Evolutionary conservation across 2,113 vertebrate species (phyloP).

Genomic region (Gobius niger): DNA sequence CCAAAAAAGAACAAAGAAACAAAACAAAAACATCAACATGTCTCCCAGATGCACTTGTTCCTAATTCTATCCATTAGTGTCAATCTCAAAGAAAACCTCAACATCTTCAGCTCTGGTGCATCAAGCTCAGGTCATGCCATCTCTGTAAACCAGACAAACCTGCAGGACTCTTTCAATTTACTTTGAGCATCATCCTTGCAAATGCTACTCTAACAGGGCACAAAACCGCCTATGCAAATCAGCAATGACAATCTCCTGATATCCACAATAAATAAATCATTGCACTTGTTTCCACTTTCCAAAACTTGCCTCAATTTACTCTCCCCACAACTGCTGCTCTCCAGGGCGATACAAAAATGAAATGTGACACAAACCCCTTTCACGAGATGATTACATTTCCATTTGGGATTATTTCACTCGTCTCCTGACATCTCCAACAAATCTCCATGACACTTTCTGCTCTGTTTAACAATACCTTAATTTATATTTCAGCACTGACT

Average conservation of each 20-base stretch:
- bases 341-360: background rate
- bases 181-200: background rate
- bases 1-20: no score
- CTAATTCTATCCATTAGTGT: no score
- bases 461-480: background rate
- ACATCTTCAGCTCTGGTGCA: no score
- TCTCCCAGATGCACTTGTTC: no score
- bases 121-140: no score
- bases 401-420: background rate
- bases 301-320: background rate
- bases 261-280: background rate
- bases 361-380: conserved; percentile 1
- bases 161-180: background rate
- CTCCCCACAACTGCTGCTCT: background rate
- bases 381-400: background rate
- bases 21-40: no score
- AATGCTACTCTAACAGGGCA: background rate
- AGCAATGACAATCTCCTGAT: background rate
- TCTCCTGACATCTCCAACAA: background rate
- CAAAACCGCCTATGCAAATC: background rate
- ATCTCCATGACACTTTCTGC: background rate
- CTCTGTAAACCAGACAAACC: background rate
- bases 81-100: no score
- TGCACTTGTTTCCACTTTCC: background rate
- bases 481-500: conserved; percentile 3